Evolutionary conservation across 2,888 invertebrate species (phyloP).

Genomic region (Leptinotarsa peninsularis): DNA sequence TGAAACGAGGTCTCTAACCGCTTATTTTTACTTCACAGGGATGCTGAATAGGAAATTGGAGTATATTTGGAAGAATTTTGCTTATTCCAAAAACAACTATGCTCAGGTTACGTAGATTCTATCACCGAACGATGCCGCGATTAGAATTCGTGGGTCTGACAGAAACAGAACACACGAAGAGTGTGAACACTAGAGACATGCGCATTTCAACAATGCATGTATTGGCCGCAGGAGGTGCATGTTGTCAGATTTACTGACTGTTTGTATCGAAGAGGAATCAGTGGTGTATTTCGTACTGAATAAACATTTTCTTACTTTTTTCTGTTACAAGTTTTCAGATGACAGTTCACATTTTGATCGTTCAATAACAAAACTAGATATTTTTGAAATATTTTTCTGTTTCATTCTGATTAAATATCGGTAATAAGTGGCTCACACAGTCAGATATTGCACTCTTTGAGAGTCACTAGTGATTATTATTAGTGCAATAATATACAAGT

Average conservation of each 20-base stretch:
- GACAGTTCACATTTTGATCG: not conserved
- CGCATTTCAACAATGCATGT: slow-evolving; percentile 59
- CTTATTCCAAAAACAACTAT: slow-evolving; percentile 57
- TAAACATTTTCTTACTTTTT: no score
- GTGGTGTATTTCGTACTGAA: no score
- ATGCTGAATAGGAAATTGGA: slow-evolving; percentile 37
- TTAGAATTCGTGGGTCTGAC: slow-evolving; percentile 48
- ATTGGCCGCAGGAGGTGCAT: slow-evolving; percentile 61
- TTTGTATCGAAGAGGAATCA: not conserved
- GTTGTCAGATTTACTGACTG: slow-evolving; percentile 26
- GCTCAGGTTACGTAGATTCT: slow-evolving; percentile 55
- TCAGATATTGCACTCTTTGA: no score
- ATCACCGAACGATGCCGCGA: slow-evolving; percentile 43
- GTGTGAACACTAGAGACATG: slow-evolving; percentile 53
- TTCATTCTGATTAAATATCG: no score
- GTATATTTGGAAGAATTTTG: slow-evolving; percentile 56
- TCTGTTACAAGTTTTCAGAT: no score
- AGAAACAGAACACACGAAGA: slow-evolving; percentile 54
- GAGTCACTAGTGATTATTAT: no score
- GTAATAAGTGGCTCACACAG: no score
- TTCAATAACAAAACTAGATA: no score
- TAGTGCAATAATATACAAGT: no score
- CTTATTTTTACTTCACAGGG: slow-evolving; percentile 28
- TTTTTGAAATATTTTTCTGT: no score
- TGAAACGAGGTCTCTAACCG: slow-evolving; percentile 17